Evolutionary conservation across 2,888 invertebrate genomes (phyloP), one percentile per base, ranked within the genome.

Genomic region (Heliconius aoede): DNA sequence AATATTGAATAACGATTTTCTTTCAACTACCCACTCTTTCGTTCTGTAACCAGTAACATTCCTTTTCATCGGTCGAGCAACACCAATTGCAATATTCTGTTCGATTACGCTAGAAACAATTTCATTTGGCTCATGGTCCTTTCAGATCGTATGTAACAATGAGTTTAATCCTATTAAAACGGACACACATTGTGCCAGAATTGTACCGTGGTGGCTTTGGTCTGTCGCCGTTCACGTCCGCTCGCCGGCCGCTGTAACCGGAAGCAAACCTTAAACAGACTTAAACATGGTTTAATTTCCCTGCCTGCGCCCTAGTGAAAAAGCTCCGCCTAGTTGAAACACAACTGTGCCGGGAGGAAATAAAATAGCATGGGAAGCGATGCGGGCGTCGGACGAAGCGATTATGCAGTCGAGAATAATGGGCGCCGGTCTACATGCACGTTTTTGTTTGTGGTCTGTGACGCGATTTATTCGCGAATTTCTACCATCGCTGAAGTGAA

Each of bases 321-420:
- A 91, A 90, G 91, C 91, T 89, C 88, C 88, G 87, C 90, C 89
- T 92, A 91, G 90, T 91, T 90, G 90, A 91, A 92, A 92, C 90
- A 91, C 89, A 91, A 93, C 91, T 91, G 91, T 91, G 89, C 89
- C 85, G 90, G 89, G 91, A 91, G 93, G 93, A 92, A 92, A 93
- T 94, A 94, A 94, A 94, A 93, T 93, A 92, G 93, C 89, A 87
- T 89, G 92, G 92, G 92, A 92, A 93, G 89, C 94, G 93, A 92
- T 93, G 93, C 94, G 93, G 93, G 92, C 91, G 93, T 92, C 90
- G 93, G 93, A 94, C 94, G 94, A 91, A 93, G 92, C 94, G 94
- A 94, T 94, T 94, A 94, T 94, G 93, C 94, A 93, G 94, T 93
- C 91, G 93, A 94, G 93, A 94, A 94, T 94, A 94, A 94, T 94